Conservation (phyloP, 2,888 invertebrate species). For the Halictus ligatus region DNA sequence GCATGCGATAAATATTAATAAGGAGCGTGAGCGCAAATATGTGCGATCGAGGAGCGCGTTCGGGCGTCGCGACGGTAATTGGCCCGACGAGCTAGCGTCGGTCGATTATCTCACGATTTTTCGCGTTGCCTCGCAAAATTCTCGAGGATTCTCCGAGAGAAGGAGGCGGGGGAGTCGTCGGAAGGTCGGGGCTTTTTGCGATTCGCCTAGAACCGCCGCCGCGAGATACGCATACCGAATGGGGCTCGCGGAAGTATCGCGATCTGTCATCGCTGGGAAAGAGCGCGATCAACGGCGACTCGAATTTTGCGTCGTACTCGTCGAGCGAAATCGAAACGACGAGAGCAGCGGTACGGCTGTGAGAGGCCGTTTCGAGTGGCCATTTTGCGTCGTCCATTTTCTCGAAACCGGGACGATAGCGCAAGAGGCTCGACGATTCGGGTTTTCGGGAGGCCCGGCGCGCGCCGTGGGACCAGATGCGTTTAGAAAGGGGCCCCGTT, state of each 20-base stretch:
- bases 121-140: conserved; percentile 24
- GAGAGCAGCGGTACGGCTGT: not conserved
- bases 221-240: conserved; percentile 46
- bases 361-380: conserved; percentile 32
- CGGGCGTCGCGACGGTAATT: conserved; percentile 66
- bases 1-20: conserved; percentile 73
- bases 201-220: conserved; percentile 32
- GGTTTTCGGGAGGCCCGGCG: conserved; percentile 48
- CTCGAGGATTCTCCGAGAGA: not conserved
- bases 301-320: conserved; percentile 9
- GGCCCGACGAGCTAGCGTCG: conserved; percentile 49
- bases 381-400: conserved; percentile 69
- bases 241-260: conserved; percentile 23
- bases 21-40: conserved; percentile 65
- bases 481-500: conserved; percentile 76
- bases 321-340: not conserved
- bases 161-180: not conserved
- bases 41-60: conserved; percentile 66
- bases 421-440: not conserved
- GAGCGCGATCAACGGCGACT: not conserved
- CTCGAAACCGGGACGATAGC: conserved; percentile 11
- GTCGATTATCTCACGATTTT: conserved; percentile 33
- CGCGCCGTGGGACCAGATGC: conserved; percentile 18
- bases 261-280: conserved; percentile 1
- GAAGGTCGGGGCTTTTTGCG: conserved; percentile 36